Evolutionary conservation across 1,140 invertebrate genomes (phyloP), one percentile per base, ranked within the genome.

Genomic region (Panulirus ornatus): DNA sequence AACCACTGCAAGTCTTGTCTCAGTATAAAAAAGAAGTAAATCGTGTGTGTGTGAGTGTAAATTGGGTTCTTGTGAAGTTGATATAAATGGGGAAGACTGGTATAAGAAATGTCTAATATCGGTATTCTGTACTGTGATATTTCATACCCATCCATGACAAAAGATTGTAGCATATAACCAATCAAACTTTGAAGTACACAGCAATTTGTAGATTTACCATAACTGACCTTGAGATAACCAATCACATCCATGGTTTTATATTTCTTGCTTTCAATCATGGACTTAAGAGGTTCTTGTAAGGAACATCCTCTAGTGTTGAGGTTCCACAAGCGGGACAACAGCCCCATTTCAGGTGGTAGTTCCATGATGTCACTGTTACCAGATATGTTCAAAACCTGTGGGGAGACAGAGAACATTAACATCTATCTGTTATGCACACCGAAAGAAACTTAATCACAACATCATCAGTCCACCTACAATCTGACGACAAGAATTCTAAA

Each of bases 241-340:
- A 99, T 96, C 54, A 99, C 97, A 93, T 99, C 98, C 96, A 98
- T 98, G 6, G 98, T 99, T 94, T 99, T 99, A 93, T 97, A 98
- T 87, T 98, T 97, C 93, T 98, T 98, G 76, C 96, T 97, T 38
- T 97, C 96, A 51, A 99, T 97, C 96, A 99, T 98, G 0, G 97
- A 97, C 91, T 97, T 97, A 14, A 99, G 94, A 2, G 97, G 98
- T 94, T 98, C 98, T 93, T 96, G 97, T 47, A 98, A 94, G 79
- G 96, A 96, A 93, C 99, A 99, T 0, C 97, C 97, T 86, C 96
- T 95, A 9, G 98, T 97, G 93, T 98, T 99, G 19, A 99, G 94
- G 94, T 98, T 99, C 98, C 99, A 99, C 19, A 99, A 94, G 16
- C 98, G 96, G 0, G 97, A 97, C 1, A 99, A 94, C 5, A 99